These are phyloP conservation scores for Amiota mariae DNA, from an alignment of 2,888 invertebrate species.

Conservation along the genomic window DNA sequence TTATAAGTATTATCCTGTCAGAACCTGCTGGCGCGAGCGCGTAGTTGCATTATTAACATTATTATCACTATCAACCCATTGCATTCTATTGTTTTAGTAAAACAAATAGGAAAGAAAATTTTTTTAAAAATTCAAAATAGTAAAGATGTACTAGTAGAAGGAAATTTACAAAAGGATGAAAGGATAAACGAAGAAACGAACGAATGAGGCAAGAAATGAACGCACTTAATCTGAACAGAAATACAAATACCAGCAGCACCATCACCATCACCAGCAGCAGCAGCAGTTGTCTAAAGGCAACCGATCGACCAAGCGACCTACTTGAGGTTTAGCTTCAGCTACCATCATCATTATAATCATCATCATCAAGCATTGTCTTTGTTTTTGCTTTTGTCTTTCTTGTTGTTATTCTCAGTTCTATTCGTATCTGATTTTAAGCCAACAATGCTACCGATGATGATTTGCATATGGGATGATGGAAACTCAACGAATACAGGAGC, in stretches of 20 bases:
- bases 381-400: neutral
- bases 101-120: neutral
- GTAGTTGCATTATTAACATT: too few species aligned
- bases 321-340: slow-evolving; percentile 17
- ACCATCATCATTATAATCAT: too few species aligned
- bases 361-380: neutral
- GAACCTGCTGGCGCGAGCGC: too few species aligned
- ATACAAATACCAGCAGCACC: neutral
- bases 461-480: neutral
- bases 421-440: slow-evolving; percentile 12
- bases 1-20: too few species aligned
- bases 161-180: neutral
- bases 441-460: neutral
- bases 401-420: neutral
- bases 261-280: too few species aligned
- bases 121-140: too few species aligned
- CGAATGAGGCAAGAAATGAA: slow-evolving; percentile 23
- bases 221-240: slow-evolving; percentile 53
- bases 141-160: neutral
- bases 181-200: neutral
- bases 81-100: neutral
- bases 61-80: too few species aligned
- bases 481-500: too few species aligned
- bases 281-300: neutral
- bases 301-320: slow-evolving; percentile 10